Percentiles rank a stretch among this genome's conserved stretches.
These are phyloP conservation scores for Merodon equestris DNA, from an alignment of 2,888 invertebrate genomes.

Conservation along the genomic window DNA sequence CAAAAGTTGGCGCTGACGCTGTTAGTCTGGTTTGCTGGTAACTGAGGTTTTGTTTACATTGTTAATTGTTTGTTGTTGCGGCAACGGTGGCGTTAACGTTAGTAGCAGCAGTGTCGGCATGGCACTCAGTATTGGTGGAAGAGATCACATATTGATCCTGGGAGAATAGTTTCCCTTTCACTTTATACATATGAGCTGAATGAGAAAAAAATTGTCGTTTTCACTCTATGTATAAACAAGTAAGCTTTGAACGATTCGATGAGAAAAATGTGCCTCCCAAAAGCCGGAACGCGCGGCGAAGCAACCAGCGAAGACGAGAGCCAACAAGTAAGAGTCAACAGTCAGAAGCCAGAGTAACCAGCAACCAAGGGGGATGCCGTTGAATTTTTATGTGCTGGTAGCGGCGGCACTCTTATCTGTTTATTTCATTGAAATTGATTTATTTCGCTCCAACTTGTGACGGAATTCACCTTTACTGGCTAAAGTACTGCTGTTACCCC, in stretches of 20 bases:
- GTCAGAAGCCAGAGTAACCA: too few species aligned
- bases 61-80: slow-evolving; percentile 47
- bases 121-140: slow-evolving; percentile 64
- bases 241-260: too few species aligned
- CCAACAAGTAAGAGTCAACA: too few species aligned
- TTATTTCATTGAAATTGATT: slow-evolving; percentile 62
- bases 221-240: slow-evolving; percentile 6
- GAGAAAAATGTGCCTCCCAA: too few species aligned
- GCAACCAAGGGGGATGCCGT: slow-evolving; percentile 55
- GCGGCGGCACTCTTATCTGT: slow-evolving; percentile 65
- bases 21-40: slow-evolving; percentile 43
- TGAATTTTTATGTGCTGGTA: slow-evolving; percentile 60
- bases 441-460: slow-evolving; percentile 39
- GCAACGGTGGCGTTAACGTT: slow-evolving; percentile 53
- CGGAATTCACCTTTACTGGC: slow-evolving; percentile 19
- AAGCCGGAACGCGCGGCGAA: slow-evolving; percentile 59
- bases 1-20: slow-evolving; percentile 15
- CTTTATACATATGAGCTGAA: slow-evolving; percentile 49
- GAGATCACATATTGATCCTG: slow-evolving; percentile 67
- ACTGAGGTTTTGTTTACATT: slow-evolving; percentile 62
- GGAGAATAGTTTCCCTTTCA: slow-evolving; percentile 69
- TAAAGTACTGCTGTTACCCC: slow-evolving; percentile 11
- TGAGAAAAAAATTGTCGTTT: not conserved
- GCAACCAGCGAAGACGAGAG: slow-evolving; percentile 18
- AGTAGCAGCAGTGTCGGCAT: slow-evolving; percentile 55